Percentiles rank a stretch among this genome's conserved stretches.
phyloP scores from a whole-genome alignment of 1,140 invertebrate species.

The Glossosoma conforme region DNA sequence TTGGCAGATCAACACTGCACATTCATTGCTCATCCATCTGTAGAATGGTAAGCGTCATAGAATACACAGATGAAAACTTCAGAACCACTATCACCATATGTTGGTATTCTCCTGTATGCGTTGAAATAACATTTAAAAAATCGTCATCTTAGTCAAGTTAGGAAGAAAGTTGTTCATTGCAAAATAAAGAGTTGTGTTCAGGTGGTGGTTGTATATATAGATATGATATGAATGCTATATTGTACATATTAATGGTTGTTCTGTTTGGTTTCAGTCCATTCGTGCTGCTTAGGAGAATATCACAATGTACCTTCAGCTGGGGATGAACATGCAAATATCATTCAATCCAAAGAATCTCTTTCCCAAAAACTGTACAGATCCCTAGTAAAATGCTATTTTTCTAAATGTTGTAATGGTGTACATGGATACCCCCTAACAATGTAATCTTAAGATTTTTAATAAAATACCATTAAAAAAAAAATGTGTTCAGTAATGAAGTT shows the following conservation, averaged over 20 bases:
- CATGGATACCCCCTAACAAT: constrained; percentile 9
- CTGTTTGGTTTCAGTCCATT: constrained; percentile 30
- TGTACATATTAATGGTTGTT: constrained; percentile 3
- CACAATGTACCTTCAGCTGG: constrained; percentile 4
- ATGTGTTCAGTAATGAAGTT: no score
- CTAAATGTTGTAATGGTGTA: constrained; percentile 20
- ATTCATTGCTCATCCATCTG: no score
- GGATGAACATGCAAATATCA: constrained; percentile 3
- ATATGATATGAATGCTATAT: neutral
- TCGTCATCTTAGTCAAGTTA: neutral
- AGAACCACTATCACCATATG: neutral
- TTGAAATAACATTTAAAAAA: neutral
- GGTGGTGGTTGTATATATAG: no score
- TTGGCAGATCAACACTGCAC: no score
- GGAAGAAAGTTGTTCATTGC: neutral
- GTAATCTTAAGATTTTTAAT: no score
- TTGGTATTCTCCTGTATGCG: neutral
- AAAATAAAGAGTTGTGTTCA: neutral
- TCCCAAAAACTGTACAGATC: constrained; percentile 8
- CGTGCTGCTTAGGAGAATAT: constrained; percentile 23
- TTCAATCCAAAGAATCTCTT: constrained; percentile 19
- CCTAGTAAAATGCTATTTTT: constrained; percentile 17
- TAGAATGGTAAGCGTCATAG: no score
- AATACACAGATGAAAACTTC: no score
- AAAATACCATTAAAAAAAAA: no score